phyloP scores from a whole-genome alignment of 92 coral and sea anemone genomes.

The Metridium senile region DNA sequence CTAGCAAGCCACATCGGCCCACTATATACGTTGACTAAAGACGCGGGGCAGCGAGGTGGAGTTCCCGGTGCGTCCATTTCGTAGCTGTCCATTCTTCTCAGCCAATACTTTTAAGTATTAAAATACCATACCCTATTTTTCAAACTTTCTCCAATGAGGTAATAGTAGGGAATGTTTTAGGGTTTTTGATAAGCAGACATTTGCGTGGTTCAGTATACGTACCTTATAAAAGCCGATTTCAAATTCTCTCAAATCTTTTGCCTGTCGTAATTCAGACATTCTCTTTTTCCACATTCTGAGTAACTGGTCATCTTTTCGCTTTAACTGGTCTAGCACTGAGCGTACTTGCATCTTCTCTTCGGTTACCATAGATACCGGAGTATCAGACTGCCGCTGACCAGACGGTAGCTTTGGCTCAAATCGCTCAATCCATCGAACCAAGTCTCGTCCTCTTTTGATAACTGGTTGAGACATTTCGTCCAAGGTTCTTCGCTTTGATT shows the following conservation, averaged over 20 bases:
- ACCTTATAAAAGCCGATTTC: slow-evolving; percentile 91
- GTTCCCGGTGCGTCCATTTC: too few relatives aligned
- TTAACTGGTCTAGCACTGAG: slow-evolving; percentile 44
- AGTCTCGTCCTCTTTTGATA: slow-evolving; percentile 66
- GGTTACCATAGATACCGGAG: slow-evolving; percentile 51
- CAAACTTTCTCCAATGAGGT: too few relatives aligned
- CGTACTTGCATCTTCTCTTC: slow-evolving; percentile 67
- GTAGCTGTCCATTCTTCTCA: too few relatives aligned
- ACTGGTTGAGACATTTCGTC: slow-evolving; percentile 62
- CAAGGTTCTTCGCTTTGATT: slow-evolving; percentile 52
- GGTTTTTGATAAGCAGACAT: neutral
- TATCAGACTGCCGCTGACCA: slow-evolving; percentile 54
- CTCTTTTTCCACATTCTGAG: slow-evolving; percentile 79
- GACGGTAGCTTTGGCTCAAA: slow-evolving; percentile 69
- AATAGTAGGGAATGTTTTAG: neutral
- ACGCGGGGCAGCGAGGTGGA: too few relatives aligned
- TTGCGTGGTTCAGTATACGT: neutral
- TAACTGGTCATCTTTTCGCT: slow-evolving; percentile 57
- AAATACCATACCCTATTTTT: too few relatives aligned
- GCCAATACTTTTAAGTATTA: too few relatives aligned
- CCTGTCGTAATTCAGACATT: slow-evolving; percentile 76
- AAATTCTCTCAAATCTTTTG: slow-evolving; percentile 72
- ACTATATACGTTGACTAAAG: too few relatives aligned
- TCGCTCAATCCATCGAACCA: slow-evolving; percentile 64
- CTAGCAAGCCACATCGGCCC: too few relatives aligned